phyloP scores from a whole-genome alignment of 1,140 invertebrate species.

The Sinella curviseta region DNA sequence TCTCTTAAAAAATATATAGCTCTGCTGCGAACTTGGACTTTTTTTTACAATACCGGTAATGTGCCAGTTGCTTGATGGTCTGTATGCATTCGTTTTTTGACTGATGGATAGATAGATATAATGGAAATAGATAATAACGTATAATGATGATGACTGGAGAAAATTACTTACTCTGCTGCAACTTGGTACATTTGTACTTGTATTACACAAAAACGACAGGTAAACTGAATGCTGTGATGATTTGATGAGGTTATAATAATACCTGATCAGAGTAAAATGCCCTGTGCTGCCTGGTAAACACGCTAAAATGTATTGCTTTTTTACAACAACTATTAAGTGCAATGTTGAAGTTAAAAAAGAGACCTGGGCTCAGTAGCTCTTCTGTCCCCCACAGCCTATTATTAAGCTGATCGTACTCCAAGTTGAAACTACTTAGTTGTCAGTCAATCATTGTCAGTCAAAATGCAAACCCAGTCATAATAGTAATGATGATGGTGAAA shows the following conservation, averaged over 20 bases:
- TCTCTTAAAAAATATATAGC: background rate
- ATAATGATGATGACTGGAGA: constrained; percentile 24
- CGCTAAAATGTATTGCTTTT: too few species aligned
- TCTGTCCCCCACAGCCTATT: too few species aligned
- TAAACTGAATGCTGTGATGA: background rate
- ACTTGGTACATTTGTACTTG: background rate
- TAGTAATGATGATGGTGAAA: background rate
- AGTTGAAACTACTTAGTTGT: background rate
- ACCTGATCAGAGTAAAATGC: background rate
- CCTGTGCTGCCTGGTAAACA: background rate
- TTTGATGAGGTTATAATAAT: constrained; percentile 5
- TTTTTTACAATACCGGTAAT: background rate
- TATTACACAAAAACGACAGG: background rate
- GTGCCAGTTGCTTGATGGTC: background rate
- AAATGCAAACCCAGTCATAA: background rate
- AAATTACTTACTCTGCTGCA: background rate
- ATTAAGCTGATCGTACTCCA: too few species aligned
- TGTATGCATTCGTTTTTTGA: background rate
- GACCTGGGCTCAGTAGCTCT: too few species aligned
- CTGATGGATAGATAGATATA: background rate
- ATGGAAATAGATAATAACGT: background rate
- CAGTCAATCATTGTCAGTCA: constrained; percentile 24
- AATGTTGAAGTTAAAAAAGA: too few species aligned
- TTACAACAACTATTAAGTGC: too few species aligned
- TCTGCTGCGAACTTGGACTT: too few species aligned